These are phyloP conservation scores for Halesus radiatus DNA, from an alignment of 1,140 invertebrate genomes.

Conservation along the genomic window DNA sequence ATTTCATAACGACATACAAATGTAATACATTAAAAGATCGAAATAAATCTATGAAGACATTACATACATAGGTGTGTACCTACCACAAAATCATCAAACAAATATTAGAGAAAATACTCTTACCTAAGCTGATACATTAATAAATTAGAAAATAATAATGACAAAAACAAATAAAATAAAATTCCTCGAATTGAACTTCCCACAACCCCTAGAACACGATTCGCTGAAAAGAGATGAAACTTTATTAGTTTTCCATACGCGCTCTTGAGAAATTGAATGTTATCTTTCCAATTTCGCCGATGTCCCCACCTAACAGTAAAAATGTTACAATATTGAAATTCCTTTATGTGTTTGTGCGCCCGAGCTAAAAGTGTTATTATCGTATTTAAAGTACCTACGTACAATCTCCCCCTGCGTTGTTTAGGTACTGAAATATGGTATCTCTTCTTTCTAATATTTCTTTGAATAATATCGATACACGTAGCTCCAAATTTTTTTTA, in stretches of 20 bases:
- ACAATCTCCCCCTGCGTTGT: neutral
- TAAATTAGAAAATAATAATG: no score
- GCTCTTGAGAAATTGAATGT: constrained; percentile 53
- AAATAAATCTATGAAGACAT: no score
- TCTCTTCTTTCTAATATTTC: neutral
- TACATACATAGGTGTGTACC: no score
- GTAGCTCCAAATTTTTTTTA: neutral
- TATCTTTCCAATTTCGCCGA: constrained; percentile 51
- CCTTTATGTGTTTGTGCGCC: constrained; percentile 35
- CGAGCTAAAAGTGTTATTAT: constrained; percentile 55
- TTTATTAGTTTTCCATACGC: constrained; percentile 48
- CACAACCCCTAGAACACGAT: neutral
- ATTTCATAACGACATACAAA: no score
- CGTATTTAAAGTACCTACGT: neutral
- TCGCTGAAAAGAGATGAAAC: constrained; percentile 45
- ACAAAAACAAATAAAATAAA: no score
- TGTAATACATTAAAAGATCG: no score
- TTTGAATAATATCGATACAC: neutral
- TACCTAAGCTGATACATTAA: no score
- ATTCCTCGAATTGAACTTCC: no score
- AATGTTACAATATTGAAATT: constrained; percentile 38
- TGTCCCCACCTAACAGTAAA: constrained; percentile 52
- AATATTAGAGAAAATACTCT: no score
- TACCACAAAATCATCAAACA: no score
- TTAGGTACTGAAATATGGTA: neutral